Evolutionary conservation across 1,140 invertebrate species (phyloP), one percentile per base, ranked within the genome.

Genomic region (Aphaenogaster rudis): DNA sequence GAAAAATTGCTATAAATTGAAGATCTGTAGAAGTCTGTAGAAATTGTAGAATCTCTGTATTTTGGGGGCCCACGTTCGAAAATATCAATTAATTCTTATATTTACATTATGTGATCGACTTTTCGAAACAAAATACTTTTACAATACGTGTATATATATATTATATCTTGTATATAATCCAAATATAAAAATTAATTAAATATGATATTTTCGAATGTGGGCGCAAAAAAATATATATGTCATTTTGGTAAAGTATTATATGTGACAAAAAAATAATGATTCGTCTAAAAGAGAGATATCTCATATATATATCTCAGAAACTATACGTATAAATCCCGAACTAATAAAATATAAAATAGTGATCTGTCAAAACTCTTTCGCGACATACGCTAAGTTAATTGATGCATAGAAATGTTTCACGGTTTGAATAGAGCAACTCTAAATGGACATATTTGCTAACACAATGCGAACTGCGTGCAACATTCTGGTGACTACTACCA

Each of bases 401-500:
- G 28, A 80, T 45, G 42, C 61, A 52, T 9, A 7, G 8, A 50
- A 52, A 11, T 52, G 81, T 88, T 87, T 67, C 67, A 66, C 66
- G 61, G 64, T 11, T 81, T 78, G 71, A 76, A 87, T 69, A 59
- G 28, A 61, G 87, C 50, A 69, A 72, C 52, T 57, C 85, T 86
- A 87, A 90, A 91, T 77, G 88, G 88, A 78, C 78, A 81, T 59
- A 89, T 79, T 88, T 71, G 57, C 52, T 78, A 63, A 66, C 69
- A 88, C 86, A 89, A 88, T 82, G 28, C 63, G 45, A 54, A 80
- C 72, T 61, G 39, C 28, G 67, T 33, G 57, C 50, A 88, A 85
- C 82, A 85, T 86, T 71, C 61, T 72, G 48, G 42, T 48, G 9
- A 81, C 69, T 77, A 89, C 85, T 90, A 79, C 28, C 69, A 45